Conservation (phyloP, 2,113 vertebrate genomes). For the Esox niger region DNA sequence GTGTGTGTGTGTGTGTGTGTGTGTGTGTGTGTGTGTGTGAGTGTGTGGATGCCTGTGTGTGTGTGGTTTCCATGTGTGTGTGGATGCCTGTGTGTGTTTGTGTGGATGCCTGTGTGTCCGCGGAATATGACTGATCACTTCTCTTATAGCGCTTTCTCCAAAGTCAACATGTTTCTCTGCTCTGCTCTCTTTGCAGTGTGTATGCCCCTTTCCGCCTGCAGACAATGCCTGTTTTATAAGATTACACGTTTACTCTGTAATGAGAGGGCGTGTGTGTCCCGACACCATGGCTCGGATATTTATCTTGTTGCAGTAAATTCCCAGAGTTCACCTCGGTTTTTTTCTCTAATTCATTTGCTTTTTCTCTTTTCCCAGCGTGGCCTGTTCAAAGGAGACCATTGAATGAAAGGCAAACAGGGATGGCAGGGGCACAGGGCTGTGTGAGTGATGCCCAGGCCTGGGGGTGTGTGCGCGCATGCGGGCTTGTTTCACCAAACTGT, state of each 20-base stretch:
- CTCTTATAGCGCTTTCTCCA: constrained; percentile 51
- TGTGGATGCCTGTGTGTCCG: constrained; percentile 5
- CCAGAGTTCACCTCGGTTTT: constrained; percentile 51
- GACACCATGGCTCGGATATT: constrained; percentile 67
- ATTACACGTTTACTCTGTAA: constrained; percentile 70
- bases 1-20: constrained; percentile 1
- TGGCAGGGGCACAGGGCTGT: constrained; percentile 35
- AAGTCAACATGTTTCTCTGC: constrained; percentile 56
- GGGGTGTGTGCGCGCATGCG: constrained; percentile 25
- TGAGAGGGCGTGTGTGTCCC: constrained; percentile 40
- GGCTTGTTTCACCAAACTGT: too few species aligned
- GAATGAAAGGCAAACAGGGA: constrained; percentile 69
- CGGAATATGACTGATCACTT: constrained; percentile 50
- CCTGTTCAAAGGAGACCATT: constrained; percentile 68
- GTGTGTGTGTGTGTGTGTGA: constrained; percentile 22
- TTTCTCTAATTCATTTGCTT: constrained; percentile 6
- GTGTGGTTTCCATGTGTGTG: too few species aligned
- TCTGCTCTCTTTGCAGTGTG: constrained; percentile 12
- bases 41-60: constrained; percentile 5
- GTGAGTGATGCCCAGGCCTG: not conserved
- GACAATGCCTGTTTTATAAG: constrained; percentile 70
- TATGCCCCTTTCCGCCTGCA: constrained; percentile 38
- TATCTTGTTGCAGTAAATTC: constrained; percentile 72
- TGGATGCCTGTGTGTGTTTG: not conserved
- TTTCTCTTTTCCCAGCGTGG: constrained; percentile 22